Conservation (phyloP, 2,888 invertebrate genomes). For the Eumerus sabulonum region DNA sequence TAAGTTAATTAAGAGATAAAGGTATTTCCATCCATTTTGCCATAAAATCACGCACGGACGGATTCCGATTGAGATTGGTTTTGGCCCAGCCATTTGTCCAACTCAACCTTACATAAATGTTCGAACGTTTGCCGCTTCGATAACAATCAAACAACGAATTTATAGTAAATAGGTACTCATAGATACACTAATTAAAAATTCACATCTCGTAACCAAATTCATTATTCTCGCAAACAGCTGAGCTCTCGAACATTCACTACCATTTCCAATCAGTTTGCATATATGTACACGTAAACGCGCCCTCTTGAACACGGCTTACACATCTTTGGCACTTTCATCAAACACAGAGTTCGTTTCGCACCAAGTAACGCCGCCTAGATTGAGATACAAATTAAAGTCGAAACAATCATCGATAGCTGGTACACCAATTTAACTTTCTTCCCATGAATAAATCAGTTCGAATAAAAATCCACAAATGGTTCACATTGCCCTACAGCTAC, state of each 20-base stretch:
- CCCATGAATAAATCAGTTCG: constrained; percentile 47
- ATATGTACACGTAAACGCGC: neutral
- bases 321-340: constrained; percentile 21
- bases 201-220: neutral
- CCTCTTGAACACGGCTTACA: too few species aligned
- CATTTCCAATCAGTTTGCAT: neutral
- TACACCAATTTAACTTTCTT: constrained; percentile 43
- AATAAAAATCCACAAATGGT: constrained; percentile 44
- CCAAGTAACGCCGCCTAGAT: constrained; percentile 8
- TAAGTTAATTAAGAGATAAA: too few species aligned
- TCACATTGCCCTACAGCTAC: constrained; percentile 24
- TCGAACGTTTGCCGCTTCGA: too few species aligned
- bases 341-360: neutral
- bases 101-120: too few species aligned
- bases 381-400: constrained; percentile 7
- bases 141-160: too few species aligned
- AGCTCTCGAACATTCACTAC: neutral
- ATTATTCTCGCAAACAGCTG: too few species aligned
- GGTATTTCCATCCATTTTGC: neutral
- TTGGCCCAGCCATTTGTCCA: too few species aligned
- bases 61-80: too few species aligned
- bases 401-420: too few species aligned
- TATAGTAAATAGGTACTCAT: too few species aligned
- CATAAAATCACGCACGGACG: too few species aligned
- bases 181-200: neutral